Conservation (phyloP, 2,888 invertebrate species). For the Microplitis deprimator region DNA sequence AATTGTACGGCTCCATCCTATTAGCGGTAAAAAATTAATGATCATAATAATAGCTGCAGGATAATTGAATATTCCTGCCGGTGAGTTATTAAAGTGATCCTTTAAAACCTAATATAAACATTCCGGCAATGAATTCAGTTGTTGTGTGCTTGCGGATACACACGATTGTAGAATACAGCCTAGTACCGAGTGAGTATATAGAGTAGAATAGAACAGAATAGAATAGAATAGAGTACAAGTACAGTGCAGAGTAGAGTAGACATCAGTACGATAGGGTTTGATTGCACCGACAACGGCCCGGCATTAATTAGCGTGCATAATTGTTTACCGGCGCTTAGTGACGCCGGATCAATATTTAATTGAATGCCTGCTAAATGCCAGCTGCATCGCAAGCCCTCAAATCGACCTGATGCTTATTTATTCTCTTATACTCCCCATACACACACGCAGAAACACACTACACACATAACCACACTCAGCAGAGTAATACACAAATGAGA, state of each 20-base stretch:
- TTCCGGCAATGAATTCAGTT: not conserved
- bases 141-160: conserved; percentile 20
- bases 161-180: conserved; percentile 10
- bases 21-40: conserved; percentile 2
- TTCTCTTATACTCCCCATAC: conserved; percentile 42
- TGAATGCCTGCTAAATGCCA: conserved; percentile 68
- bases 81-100: not conserved
- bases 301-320: conserved; percentile 70
- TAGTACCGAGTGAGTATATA: not conserved
- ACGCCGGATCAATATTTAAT: conserved; percentile 70
- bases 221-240: not conserved
- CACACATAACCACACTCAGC: conserved; percentile 4
- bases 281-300: conserved; percentile 63
- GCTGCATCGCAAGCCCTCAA: conserved; percentile 60
- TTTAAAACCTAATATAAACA: not conserved
- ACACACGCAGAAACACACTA: conserved; percentile 49
- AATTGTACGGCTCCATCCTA: conserved; percentile 12
- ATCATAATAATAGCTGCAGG: not conserved
- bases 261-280: conserved; percentile 61
- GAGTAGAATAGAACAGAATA: not conserved
- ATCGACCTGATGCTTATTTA: conserved; percentile 55
- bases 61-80: not conserved
- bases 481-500: conserved; percentile 23
- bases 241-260: conserved; percentile 20
- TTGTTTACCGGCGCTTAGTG: conserved; percentile 69